Conservation (phyloP, 2,113 vertebrate genomes). For the Sorex fumeus region DNA sequence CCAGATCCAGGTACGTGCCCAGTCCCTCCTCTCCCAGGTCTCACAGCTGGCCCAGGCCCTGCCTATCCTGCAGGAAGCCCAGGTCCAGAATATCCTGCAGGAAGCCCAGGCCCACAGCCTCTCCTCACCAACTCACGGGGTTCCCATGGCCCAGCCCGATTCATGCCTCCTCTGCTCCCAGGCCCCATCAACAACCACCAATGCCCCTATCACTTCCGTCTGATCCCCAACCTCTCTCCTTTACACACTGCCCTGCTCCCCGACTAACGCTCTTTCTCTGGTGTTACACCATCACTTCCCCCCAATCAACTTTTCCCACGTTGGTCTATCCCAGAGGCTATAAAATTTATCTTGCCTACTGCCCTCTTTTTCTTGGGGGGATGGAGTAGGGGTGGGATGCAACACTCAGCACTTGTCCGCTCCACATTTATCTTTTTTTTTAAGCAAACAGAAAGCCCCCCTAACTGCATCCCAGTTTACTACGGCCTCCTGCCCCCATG, state of each 20-base stretch:
- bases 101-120: neutral
- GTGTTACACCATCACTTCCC: neutral
- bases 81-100: rapidly evolving
- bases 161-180: neutral
- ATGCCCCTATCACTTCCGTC: neutral
- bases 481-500: no score
- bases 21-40: neutral
- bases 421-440: no score
- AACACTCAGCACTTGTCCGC: no score
- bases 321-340: neutral
- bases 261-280: neutral
- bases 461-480: no score
- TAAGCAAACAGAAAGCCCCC: no score
- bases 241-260: neutral
- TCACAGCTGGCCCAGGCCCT: neutral
- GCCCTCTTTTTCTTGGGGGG: no score
- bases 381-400: no score
- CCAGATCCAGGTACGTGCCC: neutral
- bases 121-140: neutral
- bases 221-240: neutral
- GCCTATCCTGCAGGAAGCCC: rapidly evolving
- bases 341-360: no score
- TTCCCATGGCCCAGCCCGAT: neutral
- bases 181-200: neutral
- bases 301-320: neutral